A percentile compares a stretch with the other conserved stretches of the same genome.
phyloP scores from a whole-genome alignment of 2,888 invertebrate genomes.

The Lymantria dispar region DNA sequence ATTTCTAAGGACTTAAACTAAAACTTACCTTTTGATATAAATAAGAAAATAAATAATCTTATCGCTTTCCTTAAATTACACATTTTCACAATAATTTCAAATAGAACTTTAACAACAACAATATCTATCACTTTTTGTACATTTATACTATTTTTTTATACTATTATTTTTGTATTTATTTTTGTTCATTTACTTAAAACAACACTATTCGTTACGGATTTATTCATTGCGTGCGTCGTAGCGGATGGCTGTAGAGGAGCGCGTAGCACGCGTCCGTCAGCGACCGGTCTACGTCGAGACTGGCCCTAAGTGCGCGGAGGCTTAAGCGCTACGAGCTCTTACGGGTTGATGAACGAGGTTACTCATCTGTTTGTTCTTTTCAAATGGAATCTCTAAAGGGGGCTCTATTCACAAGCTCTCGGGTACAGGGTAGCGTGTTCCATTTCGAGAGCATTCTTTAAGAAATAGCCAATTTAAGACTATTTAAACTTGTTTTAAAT shows the following conservation, averaged over 20 bases:
- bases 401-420: conserved; percentile 43
- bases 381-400: conserved; percentile 45
- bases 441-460: conserved; percentile 26
- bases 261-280: conserved; percentile 42
- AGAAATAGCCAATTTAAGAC: conserved; percentile 18
- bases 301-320: conserved; percentile 35
- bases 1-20: too few relatives aligned
- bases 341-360: conserved; percentile 44
- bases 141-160: conserved; percentile 7
- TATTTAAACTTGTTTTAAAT: conserved; percentile 8
- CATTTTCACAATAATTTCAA: conserved; percentile 36
- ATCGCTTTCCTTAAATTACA: conserved; percentile 34
- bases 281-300: conserved; percentile 40
- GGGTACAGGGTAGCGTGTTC: conserved; percentile 33
- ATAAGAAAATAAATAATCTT: conserved; percentile 41
- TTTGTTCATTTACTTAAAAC: conserved; percentile 19
- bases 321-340: conserved; percentile 29
- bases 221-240: conserved; percentile 32
- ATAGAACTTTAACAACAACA: conserved; percentile 21
- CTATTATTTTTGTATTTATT: conserved; percentile 27
- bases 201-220: conserved; percentile 29
- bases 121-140: conserved; percentile 4
- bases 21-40: conserved; percentile 45
- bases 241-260: conserved; percentile 26
- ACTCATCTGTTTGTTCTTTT: conserved; percentile 55